Base-by-base conservation (phyloP, 2,113 vertebrate genomes). In the Mugil cephalus region DNA sequence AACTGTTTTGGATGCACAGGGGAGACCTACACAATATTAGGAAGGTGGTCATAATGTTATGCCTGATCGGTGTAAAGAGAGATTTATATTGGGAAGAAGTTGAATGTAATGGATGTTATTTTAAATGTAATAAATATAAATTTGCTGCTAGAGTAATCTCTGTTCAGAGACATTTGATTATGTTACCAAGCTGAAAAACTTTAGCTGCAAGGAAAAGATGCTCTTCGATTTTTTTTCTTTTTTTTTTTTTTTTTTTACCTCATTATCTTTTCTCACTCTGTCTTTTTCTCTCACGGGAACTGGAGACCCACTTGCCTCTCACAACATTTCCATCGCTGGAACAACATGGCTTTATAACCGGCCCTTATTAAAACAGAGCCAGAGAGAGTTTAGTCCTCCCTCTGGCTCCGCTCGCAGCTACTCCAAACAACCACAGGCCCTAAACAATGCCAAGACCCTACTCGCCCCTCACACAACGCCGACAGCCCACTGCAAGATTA, bases 201-300 rank as follows among this genome's bases (percentile, higher is more conserved):
- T 30, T 4, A 11, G 21, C 24, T 30, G 8, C 34, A 45, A 61
- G 30, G 0, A 69, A 52, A 43, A 15, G n/a, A 17, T 17, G 3
- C n/a, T 47, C 60, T 60, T 67, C 2, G 13, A 38, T 54, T 55
- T 9, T 56, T 59, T 50, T 17, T n/a, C n/a, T n/a, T n/a, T n/a
- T n/a, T n/a, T n/a, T n/a, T n/a, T n/a, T n/a, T n/a, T n/a, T n/a
- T n/a, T n/a, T n/a, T n/a, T 13, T 30, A 5, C 12, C 61, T 53
- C 64, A 67, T 71, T 38, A 51, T 42, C 30, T 43, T 34, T 74
- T 43, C 12, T 63, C 40, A 12, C 7, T 68, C 59, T 40, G 58
- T 70, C 19, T 50, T 43, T 30, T 24, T 67, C 65, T 60, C 69
- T 80, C 83, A 81, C 84, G 84, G 83, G 88, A 88, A 89, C 79